Evolutionary conservation across 2,113 vertebrate genomes (phyloP), one percentile per base, ranked within the genome.

Genomic region (Triplophysa tibetana): DNA sequence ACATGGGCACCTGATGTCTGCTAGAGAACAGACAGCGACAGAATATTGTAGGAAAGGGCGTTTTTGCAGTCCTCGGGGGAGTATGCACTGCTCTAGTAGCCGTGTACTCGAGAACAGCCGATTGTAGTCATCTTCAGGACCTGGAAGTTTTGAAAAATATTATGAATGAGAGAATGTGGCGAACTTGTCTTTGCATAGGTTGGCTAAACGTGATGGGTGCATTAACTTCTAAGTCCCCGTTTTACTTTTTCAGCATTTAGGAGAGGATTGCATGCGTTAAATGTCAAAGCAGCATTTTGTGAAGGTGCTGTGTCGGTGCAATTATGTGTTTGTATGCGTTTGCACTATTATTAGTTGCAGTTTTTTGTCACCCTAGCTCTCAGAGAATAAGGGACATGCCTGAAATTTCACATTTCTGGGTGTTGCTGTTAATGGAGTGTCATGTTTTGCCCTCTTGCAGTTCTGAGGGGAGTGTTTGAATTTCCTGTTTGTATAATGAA

Each of bases 401-500:
- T 19, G 9, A 23, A n/a, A 23, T 73, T 58, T 48, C 1, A 68
- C 3, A 2, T 48, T 38, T 8, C 70, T 58, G 11, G 60, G 33
- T 63, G 58, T 63, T 75, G 24, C 58, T 63, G 62, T 62, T 75
- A 75, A 75, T 75, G 70, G 33, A 75, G 58, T 63, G 73, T 63
- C 73, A 29, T 63, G 41, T 63, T 75, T 63, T 17, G 0, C 73
- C 41, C 23, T 75, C 21, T 41, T 75, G 60, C 60, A 63, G 9
- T 63, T 75, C 73, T 75, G 73, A 63, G 41, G 23, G 58, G 58
- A 41, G 63, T 75, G 58, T 63, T 63, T 62, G 73, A 75, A 75
- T 63, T 75, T 63, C 29, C 58, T 75, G 58, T 75, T 75, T 75
- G 41, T 63, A 50, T 75, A 73, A 75, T 75, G 60, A 75, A 63